Percentiles rank a stretch among this genome's conserved stretches.
phyloP scores from a whole-genome alignment of 2,797 vertebrate genomes.

The Sebastes baramenuke region DNA sequence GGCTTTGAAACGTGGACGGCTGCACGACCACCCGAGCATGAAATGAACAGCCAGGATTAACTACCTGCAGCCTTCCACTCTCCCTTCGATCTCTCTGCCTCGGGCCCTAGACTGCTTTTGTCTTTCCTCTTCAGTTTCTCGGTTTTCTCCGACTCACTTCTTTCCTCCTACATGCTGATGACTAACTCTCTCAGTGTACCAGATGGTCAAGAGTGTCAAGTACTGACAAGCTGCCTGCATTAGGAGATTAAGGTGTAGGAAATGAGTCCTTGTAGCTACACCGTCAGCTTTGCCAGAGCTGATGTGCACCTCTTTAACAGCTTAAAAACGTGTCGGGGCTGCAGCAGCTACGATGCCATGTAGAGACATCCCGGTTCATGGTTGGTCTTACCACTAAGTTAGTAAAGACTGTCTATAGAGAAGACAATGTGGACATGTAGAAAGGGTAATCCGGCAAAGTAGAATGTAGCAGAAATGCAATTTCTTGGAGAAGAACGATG shows the following conservation, averaged over 20 bases:
- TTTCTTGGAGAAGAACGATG: neutral
- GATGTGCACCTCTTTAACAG: neutral
- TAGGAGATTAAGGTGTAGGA: neutral
- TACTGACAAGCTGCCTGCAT: neutral
- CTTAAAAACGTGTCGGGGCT: neutral
- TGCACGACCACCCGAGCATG: slow-evolving; percentile 58
- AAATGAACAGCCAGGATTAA: slow-evolving; percentile 77
- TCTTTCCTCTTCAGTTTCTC: neutral
- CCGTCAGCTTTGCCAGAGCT: neutral
- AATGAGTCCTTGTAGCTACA: neutral
- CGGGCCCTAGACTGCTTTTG: neutral
- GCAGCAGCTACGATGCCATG: neutral
- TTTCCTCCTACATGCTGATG: neutral
- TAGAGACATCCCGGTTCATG: neutral
- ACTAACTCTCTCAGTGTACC: neutral
- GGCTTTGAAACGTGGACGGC: slow-evolving; percentile 46
- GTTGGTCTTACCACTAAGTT: neutral
- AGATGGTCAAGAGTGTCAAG: neutral
- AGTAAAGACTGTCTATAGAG: neutral
- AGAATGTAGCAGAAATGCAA: neutral
- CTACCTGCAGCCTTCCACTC: slow-evolving; percentile 48
- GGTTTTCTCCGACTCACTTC: neutral
- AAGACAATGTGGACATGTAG: too few relatives aligned
- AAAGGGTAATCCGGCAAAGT: neutral
- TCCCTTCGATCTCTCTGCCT: neutral